These are phyloP conservation scores for Guaruba guarouba DNA, from an alignment of 2,113 vertebrate species.

Conservation along the genomic window DNA sequence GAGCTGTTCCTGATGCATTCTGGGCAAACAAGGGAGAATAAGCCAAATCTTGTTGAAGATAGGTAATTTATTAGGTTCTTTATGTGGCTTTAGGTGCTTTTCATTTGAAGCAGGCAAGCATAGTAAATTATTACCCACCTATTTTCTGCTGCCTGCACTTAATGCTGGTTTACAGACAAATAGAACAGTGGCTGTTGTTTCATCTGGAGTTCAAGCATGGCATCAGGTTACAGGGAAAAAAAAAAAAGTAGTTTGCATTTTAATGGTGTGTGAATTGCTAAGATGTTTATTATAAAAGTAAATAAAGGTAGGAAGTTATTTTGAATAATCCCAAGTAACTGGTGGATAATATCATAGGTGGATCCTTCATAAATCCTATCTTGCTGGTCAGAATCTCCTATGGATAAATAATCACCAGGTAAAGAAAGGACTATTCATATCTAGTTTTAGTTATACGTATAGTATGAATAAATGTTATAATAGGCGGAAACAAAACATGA, in stretches of 20 bases:
- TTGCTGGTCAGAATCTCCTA: background rate
- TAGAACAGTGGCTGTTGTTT: background rate
- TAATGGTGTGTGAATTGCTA: background rate
- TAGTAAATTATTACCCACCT: slow-evolving; percentile 51
- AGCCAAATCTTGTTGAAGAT: background rate
- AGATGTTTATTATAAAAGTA: background rate
- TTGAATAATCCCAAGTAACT: background rate
- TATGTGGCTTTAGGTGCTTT: background rate
- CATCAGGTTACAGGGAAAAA: background rate
- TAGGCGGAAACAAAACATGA: background rate
- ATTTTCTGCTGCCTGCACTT: slow-evolving; percentile 42
- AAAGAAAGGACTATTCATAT: background rate
- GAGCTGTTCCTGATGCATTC: background rate
- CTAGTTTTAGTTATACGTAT: background rate
- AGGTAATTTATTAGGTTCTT: background rate
- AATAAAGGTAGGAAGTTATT: background rate
- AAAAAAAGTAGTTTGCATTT: background rate
- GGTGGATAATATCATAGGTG: background rate
- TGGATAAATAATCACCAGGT: background rate
- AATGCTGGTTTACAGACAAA: background rate
- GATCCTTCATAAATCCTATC: background rate
- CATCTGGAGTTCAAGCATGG: background rate
- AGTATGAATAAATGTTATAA: background rate
- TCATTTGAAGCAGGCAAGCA: background rate
- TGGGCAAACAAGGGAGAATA: background rate